Evolutionary conservation across 2,888 invertebrate species (phyloP).

Genomic region (Tryphoninae sp.): DNA sequence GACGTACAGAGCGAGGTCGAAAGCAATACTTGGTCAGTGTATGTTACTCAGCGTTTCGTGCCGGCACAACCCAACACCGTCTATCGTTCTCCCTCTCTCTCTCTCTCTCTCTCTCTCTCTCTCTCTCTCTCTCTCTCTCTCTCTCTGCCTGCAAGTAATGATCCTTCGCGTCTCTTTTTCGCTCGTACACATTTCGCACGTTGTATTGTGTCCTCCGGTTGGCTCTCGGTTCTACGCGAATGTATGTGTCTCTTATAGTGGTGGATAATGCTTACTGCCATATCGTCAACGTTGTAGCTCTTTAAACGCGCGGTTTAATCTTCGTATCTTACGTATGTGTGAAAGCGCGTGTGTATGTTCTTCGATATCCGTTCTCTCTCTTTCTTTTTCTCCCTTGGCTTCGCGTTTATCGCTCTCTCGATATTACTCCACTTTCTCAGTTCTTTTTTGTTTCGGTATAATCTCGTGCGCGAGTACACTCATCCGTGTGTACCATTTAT

Average conservation of each 20-base stretch:
- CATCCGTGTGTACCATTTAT: neutral
- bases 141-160: conserved; percentile 36
- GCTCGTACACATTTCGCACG: neutral
- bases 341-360: conserved; percentile 35
- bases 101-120: conserved; percentile 25
- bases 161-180: conserved; percentile 43
- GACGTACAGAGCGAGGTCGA: conserved; percentile 27
- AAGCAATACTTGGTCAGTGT: conserved; percentile 38
- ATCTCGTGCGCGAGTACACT: neutral
- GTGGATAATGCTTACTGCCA: conserved; percentile 3
- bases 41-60: conserved; percentile 52
- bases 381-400: conserved; percentile 17
- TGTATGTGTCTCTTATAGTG: neutral
- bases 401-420: conserved; percentile 12
- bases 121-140: conserved; percentile 19
- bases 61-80: conserved; percentile 43
- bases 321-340: neutral
- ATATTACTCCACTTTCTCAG: conserved; percentile 16
- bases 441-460: neutral
- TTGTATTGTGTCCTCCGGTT: conserved; percentile 29
- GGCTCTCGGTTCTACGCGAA: conserved; percentile 16
- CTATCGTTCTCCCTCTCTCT: conserved; percentile 14
- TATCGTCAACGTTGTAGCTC: conserved; percentile 49
- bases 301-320: conserved; percentile 53
- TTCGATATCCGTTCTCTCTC: neutral